phyloP scores from a whole-genome alignment of 2,888 invertebrate species.

The Spodoptera picta region DNA sequence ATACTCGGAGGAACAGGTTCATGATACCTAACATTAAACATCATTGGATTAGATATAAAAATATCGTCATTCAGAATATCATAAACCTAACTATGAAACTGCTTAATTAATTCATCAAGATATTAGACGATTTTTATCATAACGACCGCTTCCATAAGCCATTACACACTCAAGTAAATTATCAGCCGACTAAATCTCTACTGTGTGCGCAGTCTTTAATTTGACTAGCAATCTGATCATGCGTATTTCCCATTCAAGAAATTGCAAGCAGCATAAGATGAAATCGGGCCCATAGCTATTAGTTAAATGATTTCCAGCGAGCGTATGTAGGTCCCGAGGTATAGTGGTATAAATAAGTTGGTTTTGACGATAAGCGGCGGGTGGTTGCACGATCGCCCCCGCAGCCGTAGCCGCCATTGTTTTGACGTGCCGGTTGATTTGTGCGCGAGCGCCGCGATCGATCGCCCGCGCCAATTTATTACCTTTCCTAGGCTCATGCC shows the following conservation, averaged over 20 bases:
- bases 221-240: constrained; percentile 36
- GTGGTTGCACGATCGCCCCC: constrained; percentile 81
- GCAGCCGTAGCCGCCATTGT: constrained; percentile 79
- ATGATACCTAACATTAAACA: constrained; percentile 53
- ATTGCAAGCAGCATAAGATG: constrained; percentile 41
- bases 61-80: background rate
- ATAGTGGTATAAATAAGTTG: constrained; percentile 62
- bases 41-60: constrained; percentile 24
- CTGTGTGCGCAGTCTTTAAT: constrained; percentile 25
- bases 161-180: constrained; percentile 17
- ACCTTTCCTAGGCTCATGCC: constrained; percentile 73
- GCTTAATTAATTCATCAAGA: constrained; percentile 12
- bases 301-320: constrained; percentile 54
- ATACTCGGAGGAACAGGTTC: constrained; percentile 74
- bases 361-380: constrained; percentile 74
- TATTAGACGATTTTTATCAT: background rate
- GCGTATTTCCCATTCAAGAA: constrained; percentile 42
- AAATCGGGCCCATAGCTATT: constrained; percentile 49
- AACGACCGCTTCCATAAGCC: constrained; percentile 9
- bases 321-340: constrained; percentile 60
- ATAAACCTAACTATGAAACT: constrained; percentile 6
- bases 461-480: constrained; percentile 80
- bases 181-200: constrained; percentile 10
- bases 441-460: constrained; percentile 81
- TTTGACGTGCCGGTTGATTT: constrained; percentile 84